A percentile compares a stretch with the other conserved stretches of the same genome.
These are phyloP conservation scores for Hydrozoanthus tunicans DNA, from an alignment of 64 coral and sea anemone genomes.

Conservation along the genomic window DNA sequence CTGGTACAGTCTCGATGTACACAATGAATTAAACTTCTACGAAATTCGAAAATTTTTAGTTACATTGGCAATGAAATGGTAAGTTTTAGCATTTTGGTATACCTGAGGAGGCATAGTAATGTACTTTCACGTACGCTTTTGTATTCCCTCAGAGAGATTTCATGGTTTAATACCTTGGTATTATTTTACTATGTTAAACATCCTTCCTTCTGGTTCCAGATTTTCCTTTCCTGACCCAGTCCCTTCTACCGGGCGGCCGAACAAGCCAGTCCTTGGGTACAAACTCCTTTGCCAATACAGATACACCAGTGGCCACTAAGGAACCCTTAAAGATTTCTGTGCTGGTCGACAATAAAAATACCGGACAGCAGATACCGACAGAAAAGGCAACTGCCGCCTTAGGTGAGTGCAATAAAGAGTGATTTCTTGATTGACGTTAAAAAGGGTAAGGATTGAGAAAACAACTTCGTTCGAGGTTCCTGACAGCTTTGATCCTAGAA, in stretches of 20 bases:
- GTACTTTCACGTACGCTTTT: no score
- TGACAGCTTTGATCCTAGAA: no score
- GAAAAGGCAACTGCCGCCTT: background rate
- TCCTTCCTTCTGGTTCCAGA: background rate
- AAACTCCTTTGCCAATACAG: background rate
- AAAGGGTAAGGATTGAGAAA: background rate
- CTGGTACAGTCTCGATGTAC: no score
- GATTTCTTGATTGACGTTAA: background rate
- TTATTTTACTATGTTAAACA: background rate
- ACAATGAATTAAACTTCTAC: no score
- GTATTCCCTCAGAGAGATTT: background rate
- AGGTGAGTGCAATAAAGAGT: conserved; percentile 3
- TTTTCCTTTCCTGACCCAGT: background rate
- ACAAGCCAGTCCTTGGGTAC: background rate
- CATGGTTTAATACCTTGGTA: background rate
- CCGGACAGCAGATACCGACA: background rate
- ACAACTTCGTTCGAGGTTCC: background rate
- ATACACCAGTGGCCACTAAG: conserved; percentile 2
- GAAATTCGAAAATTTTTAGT: no score
- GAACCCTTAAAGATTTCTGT: background rate
- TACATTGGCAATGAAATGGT: no score
- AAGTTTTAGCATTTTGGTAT: no score
- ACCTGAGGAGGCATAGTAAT: no score
- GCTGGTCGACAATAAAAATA: conserved; percentile 14
- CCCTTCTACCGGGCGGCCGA: background rate